phyloP scores from a whole-genome alignment of 2,888 invertebrate species.

The Caenorhabditis sp. region DNA sequence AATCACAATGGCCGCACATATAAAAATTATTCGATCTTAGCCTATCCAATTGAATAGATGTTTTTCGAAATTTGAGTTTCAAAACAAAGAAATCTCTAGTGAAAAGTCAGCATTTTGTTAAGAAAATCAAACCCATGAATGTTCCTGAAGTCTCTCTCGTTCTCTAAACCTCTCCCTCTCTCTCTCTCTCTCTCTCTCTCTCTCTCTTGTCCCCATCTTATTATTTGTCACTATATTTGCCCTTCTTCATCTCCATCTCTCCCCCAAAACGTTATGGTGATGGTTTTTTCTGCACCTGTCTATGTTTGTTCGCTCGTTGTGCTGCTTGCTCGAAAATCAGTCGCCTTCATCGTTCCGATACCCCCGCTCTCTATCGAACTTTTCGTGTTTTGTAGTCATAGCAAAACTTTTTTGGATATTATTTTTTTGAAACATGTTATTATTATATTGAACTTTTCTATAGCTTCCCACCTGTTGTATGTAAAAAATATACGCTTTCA shows the following conservation, averaged over 20 bases:
- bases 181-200: no score
- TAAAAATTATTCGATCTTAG: no score
- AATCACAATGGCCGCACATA: no score
- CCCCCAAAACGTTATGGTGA: no score
- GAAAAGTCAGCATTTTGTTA: no score
- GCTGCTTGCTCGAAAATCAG: constrained; percentile 1
- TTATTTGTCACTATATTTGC: constrained; percentile 16
- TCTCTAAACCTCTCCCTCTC: constrained; percentile 6
- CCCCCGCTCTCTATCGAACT: background rate
- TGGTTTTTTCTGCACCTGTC: background rate
- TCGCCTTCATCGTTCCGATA: background rate
- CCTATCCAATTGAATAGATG: no score
- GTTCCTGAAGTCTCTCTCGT: background rate
- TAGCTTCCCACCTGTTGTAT: no score
- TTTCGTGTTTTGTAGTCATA: constrained; percentile 15
- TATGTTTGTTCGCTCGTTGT: constrained; percentile 7
- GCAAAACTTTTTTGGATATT: background rate
- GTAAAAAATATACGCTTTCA: no score
- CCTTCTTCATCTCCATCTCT: background rate
- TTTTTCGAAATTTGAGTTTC: no score
- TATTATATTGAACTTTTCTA: no score
- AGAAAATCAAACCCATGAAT: no score
- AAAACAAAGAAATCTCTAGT: no score
- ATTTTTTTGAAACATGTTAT: background rate
- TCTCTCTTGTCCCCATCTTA: background rate